A percentile compares a stretch with the other conserved stretches of the same genome.
Conservation (phyloP, 2,113 vertebrate species). For the Bothrops jararaca region DNA sequence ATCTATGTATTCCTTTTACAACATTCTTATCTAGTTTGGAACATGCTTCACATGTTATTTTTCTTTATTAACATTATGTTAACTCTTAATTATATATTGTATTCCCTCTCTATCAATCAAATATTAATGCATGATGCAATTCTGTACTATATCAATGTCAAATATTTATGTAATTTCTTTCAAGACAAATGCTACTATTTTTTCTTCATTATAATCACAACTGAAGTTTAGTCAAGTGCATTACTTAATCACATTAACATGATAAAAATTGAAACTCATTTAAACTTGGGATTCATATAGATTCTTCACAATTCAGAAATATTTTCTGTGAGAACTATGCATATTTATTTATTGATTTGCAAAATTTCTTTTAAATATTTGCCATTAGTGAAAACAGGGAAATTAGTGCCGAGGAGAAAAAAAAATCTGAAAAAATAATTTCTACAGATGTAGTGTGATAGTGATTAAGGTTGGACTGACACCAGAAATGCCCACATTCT, state of each 20-base stretch:
- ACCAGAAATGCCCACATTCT: background rate
- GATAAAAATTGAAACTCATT: background rate
- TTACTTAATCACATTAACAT: background rate
- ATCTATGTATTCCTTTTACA: background rate
- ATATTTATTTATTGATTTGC: background rate
- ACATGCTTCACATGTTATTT: background rate
- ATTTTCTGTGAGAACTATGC: background rate
- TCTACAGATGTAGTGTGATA: background rate
- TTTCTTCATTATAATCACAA: background rate
- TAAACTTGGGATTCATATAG: background rate
- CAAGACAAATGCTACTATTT: background rate
- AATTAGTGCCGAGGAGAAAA: background rate
- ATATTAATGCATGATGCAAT: background rate
- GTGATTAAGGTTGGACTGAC: background rate
- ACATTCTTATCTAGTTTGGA: background rate
- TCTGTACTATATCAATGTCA: background rate
- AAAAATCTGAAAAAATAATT: background rate
- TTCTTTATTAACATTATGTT: background rate
- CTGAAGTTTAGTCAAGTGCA: background rate
- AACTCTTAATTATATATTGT: background rate
- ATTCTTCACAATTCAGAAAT: background rate
- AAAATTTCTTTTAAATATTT: background rate
- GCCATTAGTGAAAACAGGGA: background rate
- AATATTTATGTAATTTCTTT: background rate
- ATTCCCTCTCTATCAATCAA: background rate